Evolutionary conservation across 2,888 invertebrate species (phyloP).

Genomic region (Drosophila anomalata): DNA sequence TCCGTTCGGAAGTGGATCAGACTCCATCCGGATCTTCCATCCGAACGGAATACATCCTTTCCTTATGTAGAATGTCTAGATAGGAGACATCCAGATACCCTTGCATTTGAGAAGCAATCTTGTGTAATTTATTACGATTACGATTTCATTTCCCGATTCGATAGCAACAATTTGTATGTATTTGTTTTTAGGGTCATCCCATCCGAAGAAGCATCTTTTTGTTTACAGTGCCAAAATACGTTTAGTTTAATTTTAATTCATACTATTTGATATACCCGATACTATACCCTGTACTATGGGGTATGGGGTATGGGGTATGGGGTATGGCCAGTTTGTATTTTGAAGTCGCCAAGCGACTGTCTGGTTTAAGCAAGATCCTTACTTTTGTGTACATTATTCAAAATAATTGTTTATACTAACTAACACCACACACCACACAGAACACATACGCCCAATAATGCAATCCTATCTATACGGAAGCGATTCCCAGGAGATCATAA

Average conservation of each 20-base stretch:
- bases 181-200: conserved; percentile 43
- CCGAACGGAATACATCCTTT: not conserved
- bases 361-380: conserved; percentile 28
- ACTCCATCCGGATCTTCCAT: not conserved
- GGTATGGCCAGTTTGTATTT: conserved; percentile 37
- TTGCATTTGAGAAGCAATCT: conserved; percentile 52
- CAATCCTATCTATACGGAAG: conserved; percentile 46
- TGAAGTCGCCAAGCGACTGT: conserved; percentile 36
- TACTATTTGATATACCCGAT: conserved; percentile 29
- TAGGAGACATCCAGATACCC: conserved; percentile 26
- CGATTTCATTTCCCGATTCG: conserved; percentile 40
- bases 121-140: conserved; percentile 68
- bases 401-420: conserved; percentile 43
- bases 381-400: conserved; percentile 47
- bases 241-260: conserved; percentile 75
- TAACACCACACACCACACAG: conserved; percentile 6
- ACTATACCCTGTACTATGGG: too few species aligned
- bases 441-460: conserved; percentile 26
- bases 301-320: not conserved
- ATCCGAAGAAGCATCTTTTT: conserved; percentile 67
- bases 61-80: conserved; percentile 21
- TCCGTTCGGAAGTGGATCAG: not conserved
- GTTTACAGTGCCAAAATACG: conserved; percentile 81
- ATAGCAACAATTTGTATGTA: conserved; percentile 53
- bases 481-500: conserved; percentile 21